Percentiles rank a stretch among this genome's conserved stretches.
phyloP scores from a whole-genome alignment of 2,797 vertebrate genomes.

The Sebastes kiyomatsui region DNA sequence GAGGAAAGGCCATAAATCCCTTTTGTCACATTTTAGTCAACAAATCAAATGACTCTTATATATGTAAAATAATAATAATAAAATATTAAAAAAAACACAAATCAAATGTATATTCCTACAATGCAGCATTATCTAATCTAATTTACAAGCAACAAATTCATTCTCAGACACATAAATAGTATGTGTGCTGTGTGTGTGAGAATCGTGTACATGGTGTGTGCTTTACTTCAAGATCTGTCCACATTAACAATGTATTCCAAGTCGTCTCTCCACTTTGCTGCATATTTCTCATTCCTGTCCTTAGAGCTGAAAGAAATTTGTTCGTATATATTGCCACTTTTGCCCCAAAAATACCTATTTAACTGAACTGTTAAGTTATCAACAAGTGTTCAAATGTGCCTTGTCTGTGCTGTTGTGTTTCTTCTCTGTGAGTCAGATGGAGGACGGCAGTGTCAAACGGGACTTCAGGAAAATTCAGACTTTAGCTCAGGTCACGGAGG shows the following conservation, averaged over 20 bases:
- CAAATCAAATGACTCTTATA: too few species aligned
- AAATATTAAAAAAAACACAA: too few species aligned
- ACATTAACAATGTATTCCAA: too few species aligned
- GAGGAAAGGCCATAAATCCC: not conserved
- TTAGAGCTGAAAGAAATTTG: not conserved
- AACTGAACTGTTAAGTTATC: not conserved
- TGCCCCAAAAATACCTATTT: not conserved
- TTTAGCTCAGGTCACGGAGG: slow-evolving; percentile 82
- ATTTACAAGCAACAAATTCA: not conserved
- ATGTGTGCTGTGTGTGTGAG: not conserved
- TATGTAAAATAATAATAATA: too few species aligned
- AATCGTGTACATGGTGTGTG: not conserved
- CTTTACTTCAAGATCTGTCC: not conserved
- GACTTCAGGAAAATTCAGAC: slow-evolving; percentile 87
- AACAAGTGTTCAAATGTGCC: not conserved
- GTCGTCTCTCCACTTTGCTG: not conserved
- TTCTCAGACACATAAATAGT: not conserved
- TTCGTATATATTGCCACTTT: not conserved
- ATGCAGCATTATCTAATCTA: not conserved
- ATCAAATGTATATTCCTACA: not conserved
- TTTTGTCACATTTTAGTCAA: not conserved
- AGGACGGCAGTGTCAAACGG: slow-evolving; percentile 68
- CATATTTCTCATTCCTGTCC: not conserved
- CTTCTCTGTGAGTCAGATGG: slow-evolving; percentile 68
- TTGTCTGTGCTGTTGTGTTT: not conserved